Evolutionary conservation across 2,113 vertebrate species (phyloP).

Genomic region (Eidolon helvum): DNA sequence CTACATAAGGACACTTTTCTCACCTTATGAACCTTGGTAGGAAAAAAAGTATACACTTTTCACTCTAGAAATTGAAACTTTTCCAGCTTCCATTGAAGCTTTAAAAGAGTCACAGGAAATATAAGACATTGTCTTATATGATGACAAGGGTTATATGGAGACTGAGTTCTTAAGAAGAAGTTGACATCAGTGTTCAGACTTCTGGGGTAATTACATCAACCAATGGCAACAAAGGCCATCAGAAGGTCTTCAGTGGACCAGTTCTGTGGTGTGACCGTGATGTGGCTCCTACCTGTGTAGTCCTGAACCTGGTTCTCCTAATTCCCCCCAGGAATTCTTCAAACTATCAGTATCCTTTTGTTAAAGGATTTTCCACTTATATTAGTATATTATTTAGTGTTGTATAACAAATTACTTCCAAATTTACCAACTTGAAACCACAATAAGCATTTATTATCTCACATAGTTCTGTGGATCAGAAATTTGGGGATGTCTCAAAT

Average conservation of each 20-base stretch:
- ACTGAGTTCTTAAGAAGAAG: not conserved
- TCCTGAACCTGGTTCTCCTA: not conserved
- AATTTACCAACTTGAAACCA: not conserved
- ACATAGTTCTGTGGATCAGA: not conserved
- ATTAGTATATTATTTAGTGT: not conserved
- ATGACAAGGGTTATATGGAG: not conserved
- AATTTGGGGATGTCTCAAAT: not conserved
- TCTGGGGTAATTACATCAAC: too few relatives aligned
- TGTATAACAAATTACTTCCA: not conserved
- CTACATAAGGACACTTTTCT: not conserved
- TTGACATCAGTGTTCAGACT: too few relatives aligned
- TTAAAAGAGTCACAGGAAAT: not conserved
- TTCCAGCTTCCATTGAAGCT: not conserved
- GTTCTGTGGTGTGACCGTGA: not conserved
- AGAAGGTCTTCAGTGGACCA: not conserved
- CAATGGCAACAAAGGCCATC: not conserved
- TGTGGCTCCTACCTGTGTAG: not conserved
- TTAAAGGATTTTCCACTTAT: not conserved
- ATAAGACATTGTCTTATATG: not conserved
- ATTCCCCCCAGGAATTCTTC: not conserved
- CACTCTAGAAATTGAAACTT: not conserved
- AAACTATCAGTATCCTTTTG: not conserved
- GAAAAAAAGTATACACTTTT: not conserved
- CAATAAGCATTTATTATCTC: not conserved
- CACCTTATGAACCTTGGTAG: not conserved